phyloP scores from a whole-genome alignment of 2,888 invertebrate genomes.

The Homarus gammarus region DNA sequence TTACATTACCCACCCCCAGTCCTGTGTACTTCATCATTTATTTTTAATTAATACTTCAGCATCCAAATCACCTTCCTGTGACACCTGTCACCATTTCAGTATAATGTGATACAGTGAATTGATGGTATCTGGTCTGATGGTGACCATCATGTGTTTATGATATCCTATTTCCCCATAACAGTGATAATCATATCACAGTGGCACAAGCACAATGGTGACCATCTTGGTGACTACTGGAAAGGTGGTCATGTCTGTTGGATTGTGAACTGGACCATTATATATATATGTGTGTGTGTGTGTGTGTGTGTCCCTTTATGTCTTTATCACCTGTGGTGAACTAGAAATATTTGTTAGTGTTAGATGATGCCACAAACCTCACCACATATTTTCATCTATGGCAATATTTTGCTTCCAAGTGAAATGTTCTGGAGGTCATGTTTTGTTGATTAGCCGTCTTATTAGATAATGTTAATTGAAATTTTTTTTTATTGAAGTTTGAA shows the following conservation, averaged over 20 bases:
- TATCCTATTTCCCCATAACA: not conserved
- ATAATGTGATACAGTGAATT: slow-evolving; percentile 26
- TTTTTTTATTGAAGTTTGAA: not conserved
- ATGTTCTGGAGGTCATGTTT: slow-evolving; percentile 32
- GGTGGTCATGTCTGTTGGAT: slow-evolving; percentile 49
- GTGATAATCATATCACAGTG: slow-evolving; percentile 40
- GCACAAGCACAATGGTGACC: slow-evolving; percentile 16
- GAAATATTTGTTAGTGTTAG: slow-evolving; percentile 45
- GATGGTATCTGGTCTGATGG: not conserved
- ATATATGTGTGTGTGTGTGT: slow-evolving; percentile 36
- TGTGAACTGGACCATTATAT: slow-evolving; percentile 32
- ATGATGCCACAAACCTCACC: not conserved
- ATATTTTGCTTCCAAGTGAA: slow-evolving; percentile 37
- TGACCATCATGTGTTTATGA: slow-evolving; percentile 12
- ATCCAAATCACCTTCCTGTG: slow-evolving; percentile 20
- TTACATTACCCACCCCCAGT: slow-evolving; percentile 18
- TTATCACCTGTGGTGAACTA: slow-evolving; percentile 39
- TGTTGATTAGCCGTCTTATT: not conserved
- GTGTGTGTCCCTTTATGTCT: slow-evolving; percentile 16
- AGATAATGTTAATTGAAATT: not conserved
- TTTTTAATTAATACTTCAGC: not conserved
- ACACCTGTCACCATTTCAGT: slow-evolving; percentile 18
- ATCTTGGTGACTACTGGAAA: slow-evolving; percentile 1
- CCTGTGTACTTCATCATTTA: not conserved
- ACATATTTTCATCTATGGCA: slow-evolving; percentile 34